Evolutionary conservation across 2,113 vertebrate species (phyloP).

Genomic region (Coreoperca whiteheadi): DNA sequence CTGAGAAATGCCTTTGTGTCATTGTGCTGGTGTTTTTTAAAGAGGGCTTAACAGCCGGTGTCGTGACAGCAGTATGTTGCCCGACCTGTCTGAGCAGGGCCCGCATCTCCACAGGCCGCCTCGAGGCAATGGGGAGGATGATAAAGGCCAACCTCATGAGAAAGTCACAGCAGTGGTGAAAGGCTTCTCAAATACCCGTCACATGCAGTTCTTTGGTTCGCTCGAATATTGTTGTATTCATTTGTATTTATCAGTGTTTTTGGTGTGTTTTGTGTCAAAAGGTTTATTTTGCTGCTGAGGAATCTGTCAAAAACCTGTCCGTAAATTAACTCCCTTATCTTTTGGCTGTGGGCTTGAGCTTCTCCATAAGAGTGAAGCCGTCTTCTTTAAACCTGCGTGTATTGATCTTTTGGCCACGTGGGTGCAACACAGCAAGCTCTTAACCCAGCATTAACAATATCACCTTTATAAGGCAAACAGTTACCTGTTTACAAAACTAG

Average conservation of each 20-base stretch:
- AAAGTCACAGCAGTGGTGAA: conserved; percentile 40
- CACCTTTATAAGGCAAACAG: neutral
- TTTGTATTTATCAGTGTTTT: neutral
- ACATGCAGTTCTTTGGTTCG: neutral
- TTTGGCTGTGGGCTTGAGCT: neutral
- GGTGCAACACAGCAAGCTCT: neutral
- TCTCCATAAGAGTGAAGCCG: neutral
- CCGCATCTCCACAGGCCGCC: conserved; percentile 55
- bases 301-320: neutral
- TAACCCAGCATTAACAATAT: neutral
- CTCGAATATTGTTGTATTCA: neutral
- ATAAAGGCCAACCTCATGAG: conserved; percentile 54
- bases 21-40: conserved; percentile 37
- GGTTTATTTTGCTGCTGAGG: neutral
- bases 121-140: conserved; percentile 31
- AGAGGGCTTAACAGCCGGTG: conserved; percentile 31
- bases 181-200: neutral
- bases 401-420: neutral
- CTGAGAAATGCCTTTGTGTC: conserved; percentile 23
- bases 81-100: conserved; percentile 78
- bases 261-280: neutral
- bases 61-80: conserved; percentile 70
- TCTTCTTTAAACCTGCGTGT: neutral
- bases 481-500: neutral
- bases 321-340: neutral